Evolutionary conservation across 2,888 invertebrate species (phyloP).

Genomic region (Camptogramma bilineatum): DNA sequence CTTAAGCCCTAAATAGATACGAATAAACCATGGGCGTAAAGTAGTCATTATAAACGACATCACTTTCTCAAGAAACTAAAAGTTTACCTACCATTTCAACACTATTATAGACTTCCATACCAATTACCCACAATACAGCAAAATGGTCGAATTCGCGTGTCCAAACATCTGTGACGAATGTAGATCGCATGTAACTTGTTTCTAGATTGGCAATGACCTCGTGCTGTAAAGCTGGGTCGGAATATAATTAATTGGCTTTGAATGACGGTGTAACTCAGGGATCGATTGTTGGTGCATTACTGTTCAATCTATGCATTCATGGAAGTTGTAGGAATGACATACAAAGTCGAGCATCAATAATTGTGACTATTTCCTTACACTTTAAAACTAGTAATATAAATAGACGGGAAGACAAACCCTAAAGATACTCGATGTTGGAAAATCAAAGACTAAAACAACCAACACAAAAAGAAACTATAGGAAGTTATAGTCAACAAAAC

Average conservation of each 20-base stretch:
- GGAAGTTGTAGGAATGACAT: no score
- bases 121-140: slow-evolving; percentile 8
- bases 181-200: slow-evolving; percentile 24
- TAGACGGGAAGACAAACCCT: no score
- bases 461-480: background rate
- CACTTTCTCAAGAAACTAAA: background rate
- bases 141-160: slow-evolving; percentile 7
- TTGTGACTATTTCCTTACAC: no score
- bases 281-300: slow-evolving; percentile 8
- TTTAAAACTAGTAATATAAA: background rate
- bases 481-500: no score
- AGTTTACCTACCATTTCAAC: slow-evolving; percentile 12
- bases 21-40: background rate
- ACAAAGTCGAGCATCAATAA: no score
- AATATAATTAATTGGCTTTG: slow-evolving; percentile 30
- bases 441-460: background rate
- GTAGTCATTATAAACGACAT: background rate
- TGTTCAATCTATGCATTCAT: background rate
- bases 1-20: no score
- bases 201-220: slow-evolving; percentile 34
- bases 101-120: slow-evolving; percentile 13
- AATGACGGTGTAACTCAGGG: slow-evolving; percentile 15
- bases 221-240: slow-evolving; percentile 22
- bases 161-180: slow-evolving; percentile 16
- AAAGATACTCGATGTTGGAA: background rate